phyloP scores from a whole-genome alignment of 1,140 invertebrate species.

The Bactericera cockerelli region DNA sequence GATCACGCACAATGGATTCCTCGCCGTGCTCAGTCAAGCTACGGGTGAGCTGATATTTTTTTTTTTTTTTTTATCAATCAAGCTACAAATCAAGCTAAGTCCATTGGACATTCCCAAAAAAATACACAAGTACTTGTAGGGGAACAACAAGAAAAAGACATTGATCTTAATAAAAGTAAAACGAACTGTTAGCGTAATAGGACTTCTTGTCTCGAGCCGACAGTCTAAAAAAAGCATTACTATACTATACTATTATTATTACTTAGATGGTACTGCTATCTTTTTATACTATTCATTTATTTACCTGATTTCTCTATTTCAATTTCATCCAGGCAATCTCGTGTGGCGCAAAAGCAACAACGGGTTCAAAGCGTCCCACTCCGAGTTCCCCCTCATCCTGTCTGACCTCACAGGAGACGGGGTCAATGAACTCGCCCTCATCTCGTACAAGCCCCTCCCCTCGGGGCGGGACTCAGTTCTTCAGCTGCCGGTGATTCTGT shows the following conservation, averaged over 20 bases:
- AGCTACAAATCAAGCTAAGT: no score
- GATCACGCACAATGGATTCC: conserved; percentile 44
- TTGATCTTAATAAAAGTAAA: no score
- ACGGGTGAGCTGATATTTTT: conserved; percentile 37
- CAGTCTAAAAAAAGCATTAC: no score
- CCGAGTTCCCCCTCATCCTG: conserved; percentile 50
- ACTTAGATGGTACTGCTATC: no score
- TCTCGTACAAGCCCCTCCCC: not conserved
- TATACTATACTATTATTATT: no score
- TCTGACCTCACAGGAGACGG: conserved; percentile 53
- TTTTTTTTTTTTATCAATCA: no score
- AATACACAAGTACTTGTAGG: no score
- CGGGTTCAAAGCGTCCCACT: conserved; percentile 40
- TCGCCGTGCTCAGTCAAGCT: conserved; percentile 49
- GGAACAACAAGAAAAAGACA: no score
- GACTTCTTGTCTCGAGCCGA: no score
- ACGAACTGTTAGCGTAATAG: no score
- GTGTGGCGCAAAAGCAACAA: conserved; percentile 30
- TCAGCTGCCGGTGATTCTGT: not conserved
- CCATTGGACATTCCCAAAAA: not conserved
- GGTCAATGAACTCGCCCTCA: conserved; percentile 42
- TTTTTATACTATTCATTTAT: no score
- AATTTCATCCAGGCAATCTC: conserved; percentile 16
- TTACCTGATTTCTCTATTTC: no score
- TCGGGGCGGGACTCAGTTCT: not conserved